Evolutionary conservation across 2,113 vertebrate genomes (phyloP), one percentile per base, ranked within the genome.

Genomic region (Bothrops jararaca): DNA sequence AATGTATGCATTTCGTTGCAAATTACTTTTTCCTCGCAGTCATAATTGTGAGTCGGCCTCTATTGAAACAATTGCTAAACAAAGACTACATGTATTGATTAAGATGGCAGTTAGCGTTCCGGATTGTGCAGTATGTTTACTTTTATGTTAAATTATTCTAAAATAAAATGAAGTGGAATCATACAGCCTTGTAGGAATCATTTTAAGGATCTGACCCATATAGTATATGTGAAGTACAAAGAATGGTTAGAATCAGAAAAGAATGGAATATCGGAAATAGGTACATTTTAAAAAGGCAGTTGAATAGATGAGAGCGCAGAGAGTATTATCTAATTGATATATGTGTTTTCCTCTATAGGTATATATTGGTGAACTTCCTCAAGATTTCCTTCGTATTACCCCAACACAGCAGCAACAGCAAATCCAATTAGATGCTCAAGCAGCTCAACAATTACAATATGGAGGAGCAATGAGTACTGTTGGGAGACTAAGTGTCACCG

Each of bases 331-430:
- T 88, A 0, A 7, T 89, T 93, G 74, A 80, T 22, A 23, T 92
- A 13, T 89, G n/a, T 90, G 24, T 39, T 90, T 93, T 90, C 50
- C 18, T 85, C 26, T 95, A 11, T 94, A 99, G 99, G 99, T 99
- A 1, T 99, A 98, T 48, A 97, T 99, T 24, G 99, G 99, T 5
- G 99, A 99, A 74, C 98, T 99, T 80, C 99, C 99, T 0, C 98
- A 98, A 94, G 99, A 99, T 95, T 99, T 99, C 93, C 98, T 99
- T 93, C 98, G 99, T 53, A 99, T 99, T 95, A 97, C 98, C 0
- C 98, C 99, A 87, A 99, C 99, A 0, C 98, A 98, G 86, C 99
- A 98, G 95, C 99, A 99, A 87, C 99, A 99, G 96, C 99, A 99
- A 96, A 98, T 99, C 48, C 99, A 99, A 92, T 94, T 99, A 96